These are phyloP conservation scores for Altica lythri DNA, from an alignment of 2,888 invertebrate genomes.

Conservation along the genomic window DNA sequence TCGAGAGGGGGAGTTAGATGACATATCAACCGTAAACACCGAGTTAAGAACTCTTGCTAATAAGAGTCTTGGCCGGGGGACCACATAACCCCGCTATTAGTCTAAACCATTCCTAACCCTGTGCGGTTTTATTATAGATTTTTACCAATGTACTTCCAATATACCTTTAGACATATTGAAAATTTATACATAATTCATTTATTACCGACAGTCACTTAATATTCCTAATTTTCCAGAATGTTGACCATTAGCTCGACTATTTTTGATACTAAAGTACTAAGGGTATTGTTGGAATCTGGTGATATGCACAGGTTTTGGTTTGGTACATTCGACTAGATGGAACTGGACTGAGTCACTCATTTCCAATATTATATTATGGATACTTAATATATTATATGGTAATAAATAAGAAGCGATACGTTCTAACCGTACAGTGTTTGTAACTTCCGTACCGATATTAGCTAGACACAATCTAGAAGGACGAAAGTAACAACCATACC, in stretches of 20 bases:
- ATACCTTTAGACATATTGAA: constrained; percentile 31
- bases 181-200: constrained; percentile 28
- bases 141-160: constrained; percentile 21
- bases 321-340: constrained; percentile 42
- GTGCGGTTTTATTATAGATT: constrained; percentile 18
- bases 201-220: constrained; percentile 21
- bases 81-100: constrained; percentile 44
- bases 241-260: constrained; percentile 30
- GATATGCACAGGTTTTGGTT: constrained; percentile 29
- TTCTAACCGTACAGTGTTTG: constrained; percentile 38
- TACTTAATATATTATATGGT: constrained; percentile 42
- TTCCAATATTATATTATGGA: constrained; percentile 40
- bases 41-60: constrained; percentile 40
- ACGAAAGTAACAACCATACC: constrained; percentile 41
- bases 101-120: constrained; percentile 32
- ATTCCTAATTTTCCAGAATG: constrained; percentile 29
- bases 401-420: constrained; percentile 44
- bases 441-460: constrained; percentile 25
- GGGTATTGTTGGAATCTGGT: constrained; percentile 21
- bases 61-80: constrained; percentile 43
- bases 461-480: constrained; percentile 13
- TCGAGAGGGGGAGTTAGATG: constrained; percentile 41
- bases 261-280: constrained; percentile 37
- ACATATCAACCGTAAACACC: constrained; percentile 55
- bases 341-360: constrained; percentile 55